Percentiles rank a stretch among this genome's conserved stretches.
Evolutionary conservation across 2,888 invertebrate species (phyloP).

Genomic region (Drosophila peninsularis): DNA sequence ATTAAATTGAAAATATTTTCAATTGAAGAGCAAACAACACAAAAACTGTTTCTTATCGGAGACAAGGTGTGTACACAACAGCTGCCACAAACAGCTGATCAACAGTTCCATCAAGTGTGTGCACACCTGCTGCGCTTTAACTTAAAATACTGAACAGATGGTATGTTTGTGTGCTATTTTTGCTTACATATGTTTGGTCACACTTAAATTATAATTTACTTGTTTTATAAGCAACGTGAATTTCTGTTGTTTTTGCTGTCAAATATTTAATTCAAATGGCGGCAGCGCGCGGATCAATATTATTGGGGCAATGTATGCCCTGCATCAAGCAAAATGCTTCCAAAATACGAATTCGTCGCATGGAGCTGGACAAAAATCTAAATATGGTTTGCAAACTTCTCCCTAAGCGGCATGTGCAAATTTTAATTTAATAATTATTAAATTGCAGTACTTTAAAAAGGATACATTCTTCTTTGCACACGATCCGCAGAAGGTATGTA

Average conservation of each 20-base stretch:
- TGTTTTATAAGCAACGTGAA: background rate
- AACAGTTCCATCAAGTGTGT: constrained; percentile 47
- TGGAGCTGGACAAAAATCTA: constrained; percentile 91
- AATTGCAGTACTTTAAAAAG: constrained; percentile 90
- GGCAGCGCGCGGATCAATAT: constrained; percentile 86
- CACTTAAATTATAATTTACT: constrained; percentile 8
- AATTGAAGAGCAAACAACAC: constrained; percentile 38
- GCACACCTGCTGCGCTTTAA: constrained; percentile 38
- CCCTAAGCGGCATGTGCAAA: background rate
- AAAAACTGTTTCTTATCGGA: constrained; percentile 69
- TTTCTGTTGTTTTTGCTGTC: constrained; percentile 14
- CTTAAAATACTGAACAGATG: background rate
- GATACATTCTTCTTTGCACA: constrained; percentile 90
- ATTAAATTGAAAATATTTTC: constrained; percentile 18
- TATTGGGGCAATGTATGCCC: constrained; percentile 92
- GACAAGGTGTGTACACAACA: constrained; percentile 57
- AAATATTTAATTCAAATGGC: constrained; percentile 78
- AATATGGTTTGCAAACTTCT: constrained; percentile 87
- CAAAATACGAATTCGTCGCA: constrained; percentile 90
- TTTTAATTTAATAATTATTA: background rate
- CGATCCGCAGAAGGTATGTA: constrained; percentile 91
- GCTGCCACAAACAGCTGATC: constrained; percentile 51
- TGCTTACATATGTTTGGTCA: constrained; percentile 18
- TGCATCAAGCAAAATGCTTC: constrained; percentile 91
- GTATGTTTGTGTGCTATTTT: constrained; percentile 2